Evolutionary conservation across 2,797 vertebrate genomes (phyloP).

Genomic region (Adrianichthys oophorus): DNA sequence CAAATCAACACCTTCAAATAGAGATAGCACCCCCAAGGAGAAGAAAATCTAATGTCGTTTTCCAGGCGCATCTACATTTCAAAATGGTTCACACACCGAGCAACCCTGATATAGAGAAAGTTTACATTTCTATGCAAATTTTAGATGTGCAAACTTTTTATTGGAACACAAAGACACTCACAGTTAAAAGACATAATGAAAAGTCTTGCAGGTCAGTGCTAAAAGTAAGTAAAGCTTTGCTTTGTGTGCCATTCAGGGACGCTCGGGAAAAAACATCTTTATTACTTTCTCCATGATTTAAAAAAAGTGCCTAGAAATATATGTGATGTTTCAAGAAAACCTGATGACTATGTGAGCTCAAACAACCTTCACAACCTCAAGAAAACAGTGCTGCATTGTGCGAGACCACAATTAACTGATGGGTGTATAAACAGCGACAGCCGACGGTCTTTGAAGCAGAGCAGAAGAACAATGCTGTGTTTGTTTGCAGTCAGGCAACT

Average conservation of each 20-base stretch:
- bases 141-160: constrained; percentile 5
- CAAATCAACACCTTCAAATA: constrained; percentile 61
- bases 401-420: constrained; percentile 65
- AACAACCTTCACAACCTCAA: constrained; percentile 18
- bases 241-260: neutral
- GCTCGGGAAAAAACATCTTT: no score
- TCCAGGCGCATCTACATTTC: constrained; percentile 9
- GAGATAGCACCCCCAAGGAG: constrained; percentile 47
- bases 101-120: constrained; percentile 5
- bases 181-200: constrained; percentile 11
- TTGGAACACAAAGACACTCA: neutral
- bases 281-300: no score
- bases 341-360: neutral
- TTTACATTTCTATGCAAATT: constrained; percentile 15
- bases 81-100: constrained; percentile 19
- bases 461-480: constrained; percentile 62
- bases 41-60: constrained; percentile 21
- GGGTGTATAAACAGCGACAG: constrained; percentile 65
- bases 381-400: constrained; percentile 18
- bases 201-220: neutral
- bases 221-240: neutral
- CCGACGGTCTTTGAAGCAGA: constrained; percentile 46
- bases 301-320: no score
- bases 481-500: constrained; percentile 71
- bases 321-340: no score